A percentile compares a stretch with the other conserved stretches of the same genome.
These are phyloP conservation scores for Octodonta nipae DNA, from an alignment of 2,888 invertebrate genomes.

Conservation along the genomic window DNA sequence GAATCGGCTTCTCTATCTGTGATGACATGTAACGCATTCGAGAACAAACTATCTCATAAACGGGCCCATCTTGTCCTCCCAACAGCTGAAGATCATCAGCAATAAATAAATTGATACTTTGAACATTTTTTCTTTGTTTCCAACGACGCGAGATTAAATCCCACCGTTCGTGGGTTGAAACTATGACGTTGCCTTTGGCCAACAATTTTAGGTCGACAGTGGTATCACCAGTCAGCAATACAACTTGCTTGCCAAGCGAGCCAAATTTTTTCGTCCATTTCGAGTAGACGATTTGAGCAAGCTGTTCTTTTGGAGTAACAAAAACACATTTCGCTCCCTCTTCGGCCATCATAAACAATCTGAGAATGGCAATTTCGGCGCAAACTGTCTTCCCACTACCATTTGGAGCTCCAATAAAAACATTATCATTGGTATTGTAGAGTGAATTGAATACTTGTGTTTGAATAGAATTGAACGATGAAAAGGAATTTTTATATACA, in stretches of 20 bases:
- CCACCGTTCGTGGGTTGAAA: slow-evolving; percentile 97
- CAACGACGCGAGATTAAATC: slow-evolving; percentile 94
- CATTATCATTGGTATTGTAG: slow-evolving; percentile 95
- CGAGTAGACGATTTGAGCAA: slow-evolving; percentile 77
- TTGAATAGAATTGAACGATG: slow-evolving; percentile 96
- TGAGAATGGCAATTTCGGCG: slow-evolving; percentile 88
- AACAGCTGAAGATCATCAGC: slow-evolving; percentile 89
- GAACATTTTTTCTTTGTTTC: slow-evolving; percentile 98
- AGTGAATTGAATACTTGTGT: slow-evolving; percentile 98
- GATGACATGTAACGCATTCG: slow-evolving; percentile 85
- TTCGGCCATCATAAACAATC: slow-evolving; percentile 62
- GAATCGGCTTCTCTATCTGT: slow-evolving; percentile 77
- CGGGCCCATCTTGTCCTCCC: slow-evolving; percentile 83
- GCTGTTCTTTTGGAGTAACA: slow-evolving; percentile 78
- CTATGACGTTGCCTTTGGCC: slow-evolving; percentile 87
- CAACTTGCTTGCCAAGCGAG: slow-evolving; percentile 71
- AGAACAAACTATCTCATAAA: slow-evolving; percentile 84
- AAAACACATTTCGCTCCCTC: slow-evolving; percentile 84
- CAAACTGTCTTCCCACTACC: slow-evolving; percentile 89
- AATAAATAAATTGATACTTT: slow-evolving; percentile 89
- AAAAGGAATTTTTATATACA: slow-evolving; percentile 72
- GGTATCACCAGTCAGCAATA: slow-evolving; percentile 90
- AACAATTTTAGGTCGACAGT: slow-evolving; percentile 89
- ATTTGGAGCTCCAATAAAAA: slow-evolving; percentile 87
- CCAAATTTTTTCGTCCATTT: slow-evolving; percentile 89